Evolutionary conservation across 1,140 invertebrate species (phyloP), one percentile per base, ranked within the genome.

Genomic region (Radopholus similis): DNA sequence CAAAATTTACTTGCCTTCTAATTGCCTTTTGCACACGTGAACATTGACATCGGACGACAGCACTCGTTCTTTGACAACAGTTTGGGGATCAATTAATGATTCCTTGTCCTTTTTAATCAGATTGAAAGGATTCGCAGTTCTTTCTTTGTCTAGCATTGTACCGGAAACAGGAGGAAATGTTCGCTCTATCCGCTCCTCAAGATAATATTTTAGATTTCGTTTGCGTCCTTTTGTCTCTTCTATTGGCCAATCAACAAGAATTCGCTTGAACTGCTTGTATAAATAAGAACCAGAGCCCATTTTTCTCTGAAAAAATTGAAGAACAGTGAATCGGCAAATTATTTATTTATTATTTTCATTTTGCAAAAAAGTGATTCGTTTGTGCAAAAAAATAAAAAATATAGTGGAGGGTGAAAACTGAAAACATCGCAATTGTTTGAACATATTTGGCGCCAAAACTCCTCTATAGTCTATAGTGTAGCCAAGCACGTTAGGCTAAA

Each of bases 1-100:
- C 37, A 38, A 15, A 58, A 58, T 57, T 57, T 38, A 58, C 30
- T 38, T 42, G 44, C 58, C 58, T 62, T 62, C 58, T 23, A 62
- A 18, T 15, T 49, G 38, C 44, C 49, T 30, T 34, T 62, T 62
- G 40, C 58, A 62, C 44, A 42, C 49, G 44, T 42, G 34, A 35
- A 62, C 5, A 49, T 26, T 62, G 34, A 62, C 58, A 49, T 42
- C 47, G 23, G 47, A 28, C 23, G 47, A 21, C 9, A 51, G 23
- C 21, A 26, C 18, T 51, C 47, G 8, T 21, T 26, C n/a, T n/a
- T n/a, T n/a, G n/a, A n/a, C n/a, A n/a, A n/a, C n/a, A n/a, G n/a
- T n/a, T n/a, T n/a, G n/a, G n/a, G 47, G n/a, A 21, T 26, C 9
- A 51, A 3, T 49, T 15, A 23, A 3, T 49, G 44, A 21, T 1